Evolutionary conservation across 2,797 vertebrate species (phyloP), one percentile per base, ranked within the genome.

Genomic region (Eurystomus glaucurus): DNA sequence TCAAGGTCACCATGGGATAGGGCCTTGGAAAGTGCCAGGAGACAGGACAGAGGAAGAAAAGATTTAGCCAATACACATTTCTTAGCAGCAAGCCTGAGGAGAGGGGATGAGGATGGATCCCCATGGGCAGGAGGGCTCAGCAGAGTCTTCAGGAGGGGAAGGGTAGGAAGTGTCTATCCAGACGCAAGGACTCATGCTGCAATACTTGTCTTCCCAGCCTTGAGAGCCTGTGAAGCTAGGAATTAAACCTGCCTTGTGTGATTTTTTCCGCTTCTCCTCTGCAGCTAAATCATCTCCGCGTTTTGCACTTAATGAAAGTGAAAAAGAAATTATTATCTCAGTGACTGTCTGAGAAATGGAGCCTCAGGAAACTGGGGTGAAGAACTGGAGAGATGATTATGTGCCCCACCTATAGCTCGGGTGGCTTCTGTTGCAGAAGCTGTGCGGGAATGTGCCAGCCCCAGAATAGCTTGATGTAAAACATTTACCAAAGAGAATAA

Each of bases 161-260:
- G 43, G 8, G 16, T 22, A 66, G 45, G 28, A 54, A 78, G 46
- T 22, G 66, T 72, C 57, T 50, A 3, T 17, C n/a, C 37, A 23
- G 54, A 72, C 41, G n/a, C 46, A 39, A 76, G 41, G 60, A 58
- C 41, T 85, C 37, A 0, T 41, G 41, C 77, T 81, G 52, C 77
- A 88, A 31, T 58, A 16, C n/a, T 75, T 89, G 35, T 84, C 46
- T 91, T 70, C 35, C 39, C 74, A 71, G 81, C 61, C 66, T 61
- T 50, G 70, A 87, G 66, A 89, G 74, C 54, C 91, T 85, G 58
- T 58, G 90, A 95, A 93, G 70, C 55, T 96, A 75, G 64, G 64
- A 90, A 96, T 96, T 94, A 78, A 80, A 90, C 15, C 85, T 54
- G 31, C 76, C 82, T 79, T 87, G 77, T 74, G 50, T 92, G 66